Evolutionary conservation across 2,888 invertebrate genomes (phyloP).

Genomic region (Elysia crispata): DNA sequence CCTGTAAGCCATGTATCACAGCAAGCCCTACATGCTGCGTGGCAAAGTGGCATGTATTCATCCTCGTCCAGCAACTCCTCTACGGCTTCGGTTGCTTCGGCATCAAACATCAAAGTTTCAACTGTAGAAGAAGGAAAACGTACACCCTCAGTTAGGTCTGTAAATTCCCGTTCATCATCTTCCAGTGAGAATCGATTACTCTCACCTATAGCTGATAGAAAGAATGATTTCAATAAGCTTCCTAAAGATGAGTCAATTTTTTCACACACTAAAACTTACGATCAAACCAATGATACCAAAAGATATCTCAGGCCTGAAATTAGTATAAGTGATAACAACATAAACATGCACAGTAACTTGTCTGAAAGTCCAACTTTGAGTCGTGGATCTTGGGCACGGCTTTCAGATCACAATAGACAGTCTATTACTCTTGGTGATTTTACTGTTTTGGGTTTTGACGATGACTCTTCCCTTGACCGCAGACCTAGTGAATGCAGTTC

Average conservation of each 20-base stretch:
- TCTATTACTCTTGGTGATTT: slow-evolving; percentile 28
- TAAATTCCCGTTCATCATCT: slow-evolving; percentile 36
- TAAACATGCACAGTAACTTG: slow-evolving; percentile 13
- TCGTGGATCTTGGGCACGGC: slow-evolving; percentile 32
- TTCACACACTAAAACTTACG: background rate
- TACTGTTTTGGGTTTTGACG: slow-evolving; percentile 31
- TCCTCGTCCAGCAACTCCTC: slow-evolving; percentile 49
- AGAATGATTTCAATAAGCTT: slow-evolving; percentile 14
- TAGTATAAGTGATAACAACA: slow-evolving; percentile 19
- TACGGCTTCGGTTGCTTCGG: slow-evolving; percentile 48
- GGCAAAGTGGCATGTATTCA: slow-evolving; percentile 52
- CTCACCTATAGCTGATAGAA: slow-evolving; percentile 22
- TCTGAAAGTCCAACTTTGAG: slow-evolving; percentile 37
- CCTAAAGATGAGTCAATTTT: background rate
- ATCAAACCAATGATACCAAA: background rate
- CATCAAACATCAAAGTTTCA: slow-evolving; percentile 22
- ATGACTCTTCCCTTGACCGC: slow-evolving; percentile 28
- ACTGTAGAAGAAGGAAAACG: background rate
- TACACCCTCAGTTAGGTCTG: slow-evolving; percentile 29
- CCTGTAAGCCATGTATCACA: background rate
- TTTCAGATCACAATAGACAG: slow-evolving; percentile 36
- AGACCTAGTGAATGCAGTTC: slow-evolving; percentile 27
- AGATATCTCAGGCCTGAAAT: slow-evolving; percentile 5
- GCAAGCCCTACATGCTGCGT: slow-evolving; percentile 46
- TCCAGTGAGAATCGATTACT: slow-evolving; percentile 48